Evolutionary conservation across 2,113 vertebrate species (phyloP).

Genomic region (Pteruthius melanotis): DNA sequence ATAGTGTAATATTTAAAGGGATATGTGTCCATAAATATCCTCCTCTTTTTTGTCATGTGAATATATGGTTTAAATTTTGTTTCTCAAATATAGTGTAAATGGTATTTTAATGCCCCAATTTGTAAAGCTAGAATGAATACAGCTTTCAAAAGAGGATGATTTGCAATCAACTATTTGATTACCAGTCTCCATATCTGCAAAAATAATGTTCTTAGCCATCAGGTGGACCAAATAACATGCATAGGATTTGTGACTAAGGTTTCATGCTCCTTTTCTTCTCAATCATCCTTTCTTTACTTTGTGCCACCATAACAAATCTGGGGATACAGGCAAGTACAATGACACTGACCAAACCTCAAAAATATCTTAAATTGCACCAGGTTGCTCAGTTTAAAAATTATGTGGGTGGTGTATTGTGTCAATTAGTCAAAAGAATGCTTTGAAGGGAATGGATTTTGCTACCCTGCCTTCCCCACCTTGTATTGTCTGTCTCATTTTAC

Average conservation of each 20-base stretch:
- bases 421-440: background rate
- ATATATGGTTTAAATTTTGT: background rate
- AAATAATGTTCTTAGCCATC: background rate
- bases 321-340: background rate
- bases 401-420: background rate
- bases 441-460: background rate
- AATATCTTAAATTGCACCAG: background rate
- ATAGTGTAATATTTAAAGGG: background rate
- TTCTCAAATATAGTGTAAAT: slow-evolving; percentile 13
- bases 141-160: slow-evolving; percentile 25
- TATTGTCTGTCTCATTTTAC: background rate
- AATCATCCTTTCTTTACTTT: background rate
- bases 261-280: background rate
- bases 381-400: background rate
- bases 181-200: background rate
- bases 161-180: background rate
- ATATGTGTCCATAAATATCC: slow-evolving; percentile 9
- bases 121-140: background rate
- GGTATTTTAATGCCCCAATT: background rate
- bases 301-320: background rate
- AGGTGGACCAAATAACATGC: background rate
- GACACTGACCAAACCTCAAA: background rate
- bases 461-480: background rate
- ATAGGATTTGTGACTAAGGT: background rate
- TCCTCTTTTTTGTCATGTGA: background rate